Percentiles rank a stretch among this genome's conserved stretches.
phyloP scores from a whole-genome alignment of 2,888 invertebrate species.

The Seladonia tumulorum region DNA sequence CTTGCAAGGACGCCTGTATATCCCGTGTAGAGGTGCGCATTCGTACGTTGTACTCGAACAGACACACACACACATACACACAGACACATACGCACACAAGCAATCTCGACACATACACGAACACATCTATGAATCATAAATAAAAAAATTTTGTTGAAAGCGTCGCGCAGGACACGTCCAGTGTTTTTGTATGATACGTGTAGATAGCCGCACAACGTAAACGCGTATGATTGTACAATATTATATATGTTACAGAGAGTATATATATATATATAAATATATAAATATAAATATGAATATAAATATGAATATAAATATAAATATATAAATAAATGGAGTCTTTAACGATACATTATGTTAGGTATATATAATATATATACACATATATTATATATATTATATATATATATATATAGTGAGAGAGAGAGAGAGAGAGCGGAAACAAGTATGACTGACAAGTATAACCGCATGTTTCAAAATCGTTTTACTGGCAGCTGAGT shows the following conservation, averaged over 20 bases:
- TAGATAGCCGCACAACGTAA: conserved; percentile 82
- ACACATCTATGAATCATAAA: conserved; percentile 13
- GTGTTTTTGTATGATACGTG: conserved; percentile 82
- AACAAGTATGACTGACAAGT: conserved; percentile 34
- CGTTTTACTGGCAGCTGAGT: conserved; percentile 31
- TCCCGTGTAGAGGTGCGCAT: conserved; percentile 23
- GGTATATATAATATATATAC: conserved; percentile 69
- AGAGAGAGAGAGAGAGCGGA: conserved; percentile 27
- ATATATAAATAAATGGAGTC: conserved; percentile 78
- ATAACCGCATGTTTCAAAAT: conserved; percentile 70
- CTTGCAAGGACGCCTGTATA: conserved; percentile 48
- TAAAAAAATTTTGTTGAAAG: conserved; percentile 42
- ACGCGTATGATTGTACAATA: conserved; percentile 80
- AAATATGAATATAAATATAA: conserved; percentile 50
- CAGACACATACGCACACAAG: neutral
- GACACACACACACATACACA: neutral
- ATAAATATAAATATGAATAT: conserved; percentile 65
- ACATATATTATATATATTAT: conserved; percentile 68
- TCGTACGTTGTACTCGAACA: conserved; percentile 18
- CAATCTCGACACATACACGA: neutral
- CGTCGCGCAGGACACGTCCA: conserved; percentile 72
- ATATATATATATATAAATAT: conserved; percentile 71
- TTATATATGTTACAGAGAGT: conserved; percentile 81
- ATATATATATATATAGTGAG: conserved; percentile 69
- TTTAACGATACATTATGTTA: conserved; percentile 75